phyloP scores from a whole-genome alignment of 2,113 vertebrate genomes.

The Neotragus pygmaeus region DNA sequence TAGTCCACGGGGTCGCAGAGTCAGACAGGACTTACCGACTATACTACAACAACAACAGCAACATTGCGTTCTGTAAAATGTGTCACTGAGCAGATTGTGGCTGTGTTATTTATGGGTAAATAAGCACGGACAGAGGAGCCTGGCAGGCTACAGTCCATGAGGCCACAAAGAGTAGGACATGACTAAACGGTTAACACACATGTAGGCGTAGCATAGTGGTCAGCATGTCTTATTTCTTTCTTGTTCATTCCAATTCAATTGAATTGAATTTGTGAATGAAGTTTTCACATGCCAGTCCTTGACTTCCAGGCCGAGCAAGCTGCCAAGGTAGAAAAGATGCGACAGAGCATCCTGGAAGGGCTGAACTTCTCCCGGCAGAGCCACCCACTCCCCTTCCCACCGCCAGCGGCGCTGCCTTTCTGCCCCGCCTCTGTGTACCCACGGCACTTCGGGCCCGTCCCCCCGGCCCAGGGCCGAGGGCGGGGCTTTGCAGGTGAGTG shows the following conservation, averaged over 20 bases:
- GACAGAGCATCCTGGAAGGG: slow-evolving; percentile 95
- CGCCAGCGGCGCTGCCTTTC: slow-evolving; percentile 92
- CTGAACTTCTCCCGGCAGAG: slow-evolving; percentile 91
- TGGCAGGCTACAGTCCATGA: neutral
- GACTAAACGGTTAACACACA: neutral
- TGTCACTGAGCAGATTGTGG: neutral
- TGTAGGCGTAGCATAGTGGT: neutral
- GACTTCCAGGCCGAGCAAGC: slow-evolving; percentile 89
- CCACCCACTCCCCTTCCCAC: slow-evolving; percentile 89
- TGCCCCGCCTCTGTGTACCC: slow-evolving; percentile 90
- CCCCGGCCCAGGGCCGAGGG: slow-evolving; percentile 88
- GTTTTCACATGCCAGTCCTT: slow-evolving; percentile 8
- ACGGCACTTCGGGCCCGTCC: slow-evolving; percentile 88
- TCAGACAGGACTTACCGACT: neutral
- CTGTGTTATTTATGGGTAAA: neutral
- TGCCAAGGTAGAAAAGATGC: slow-evolving; percentile 96
- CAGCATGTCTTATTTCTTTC: neutral
- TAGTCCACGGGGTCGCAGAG: neutral
- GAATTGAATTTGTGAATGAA: neutral
- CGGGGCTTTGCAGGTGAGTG: slow-evolving; percentile 90
- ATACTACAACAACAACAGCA: neutral
- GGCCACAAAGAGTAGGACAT: neutral
- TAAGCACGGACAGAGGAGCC: neutral
- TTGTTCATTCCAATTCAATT: neutral
- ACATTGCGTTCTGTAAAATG: neutral